Percentiles rank a stretch among this genome's conserved stretches.
These are phyloP conservation scores for Porites lobata DNA, from an alignment of 92 coral and sea anemone genomes.

Conservation along the genomic window DNA sequence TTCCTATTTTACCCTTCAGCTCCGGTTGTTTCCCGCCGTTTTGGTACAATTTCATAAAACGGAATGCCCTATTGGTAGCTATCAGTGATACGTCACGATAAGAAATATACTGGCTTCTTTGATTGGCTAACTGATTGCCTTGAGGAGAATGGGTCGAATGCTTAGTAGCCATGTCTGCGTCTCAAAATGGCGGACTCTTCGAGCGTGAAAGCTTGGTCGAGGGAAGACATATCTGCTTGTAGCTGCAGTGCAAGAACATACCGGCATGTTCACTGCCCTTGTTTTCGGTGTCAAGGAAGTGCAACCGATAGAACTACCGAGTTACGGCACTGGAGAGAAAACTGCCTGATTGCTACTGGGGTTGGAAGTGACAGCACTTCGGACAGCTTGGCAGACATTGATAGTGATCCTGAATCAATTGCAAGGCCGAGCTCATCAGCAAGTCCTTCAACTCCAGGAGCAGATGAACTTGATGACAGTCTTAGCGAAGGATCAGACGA, in stretches of 20 bases:
- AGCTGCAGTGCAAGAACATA: conserved; percentile 56
- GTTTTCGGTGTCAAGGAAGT: conserved; percentile 49
- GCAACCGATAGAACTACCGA: conserved; percentile 66
- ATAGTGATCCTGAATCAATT: background rate
- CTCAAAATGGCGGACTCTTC: conserved; percentile 30
- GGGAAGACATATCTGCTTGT: conserved; percentile 57
- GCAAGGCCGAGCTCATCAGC: conserved; percentile 19
- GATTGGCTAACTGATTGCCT: conserved; percentile 22
- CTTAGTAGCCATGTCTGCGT: conserved; percentile 15
- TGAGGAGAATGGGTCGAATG: conserved; percentile 17
- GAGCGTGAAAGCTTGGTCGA: conserved; percentile 30
- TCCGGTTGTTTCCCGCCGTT: conserved; percentile 13
- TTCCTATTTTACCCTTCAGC: background rate
- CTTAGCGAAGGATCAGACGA: conserved; percentile 30
- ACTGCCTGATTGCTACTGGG: background rate
- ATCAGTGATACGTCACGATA: background rate
- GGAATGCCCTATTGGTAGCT: conserved; percentile 10
- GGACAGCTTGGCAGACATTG: background rate
- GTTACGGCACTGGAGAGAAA: conserved; percentile 74
- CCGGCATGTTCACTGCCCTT: conserved; percentile 67
- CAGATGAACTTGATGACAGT: conserved; percentile 21
- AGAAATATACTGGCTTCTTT: conserved; percentile 11
- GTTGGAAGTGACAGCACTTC: conserved; percentile 26
- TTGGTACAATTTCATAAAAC: conserved; percentile 1
- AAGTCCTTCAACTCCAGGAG: conserved; percentile 12